phyloP scores from a whole-genome alignment of 2,113 vertebrate genomes.

The Pionites leucogaster region DNA sequence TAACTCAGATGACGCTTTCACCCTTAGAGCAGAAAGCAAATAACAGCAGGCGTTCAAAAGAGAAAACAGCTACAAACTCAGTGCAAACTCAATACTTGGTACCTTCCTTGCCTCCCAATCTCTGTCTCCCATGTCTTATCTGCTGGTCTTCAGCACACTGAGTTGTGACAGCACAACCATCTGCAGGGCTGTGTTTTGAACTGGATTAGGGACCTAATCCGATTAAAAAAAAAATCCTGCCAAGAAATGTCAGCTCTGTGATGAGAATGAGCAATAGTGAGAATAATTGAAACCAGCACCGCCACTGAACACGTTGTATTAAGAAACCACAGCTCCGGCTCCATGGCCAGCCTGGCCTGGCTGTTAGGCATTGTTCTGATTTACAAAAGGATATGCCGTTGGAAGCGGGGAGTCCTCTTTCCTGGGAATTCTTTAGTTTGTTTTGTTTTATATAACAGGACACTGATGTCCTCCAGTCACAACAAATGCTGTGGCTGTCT shows the following conservation, averaged over 20 bases:
- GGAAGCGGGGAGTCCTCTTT: not conserved
- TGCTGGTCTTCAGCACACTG: not conserved
- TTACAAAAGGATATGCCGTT: not conserved
- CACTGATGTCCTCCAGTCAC: not conserved
- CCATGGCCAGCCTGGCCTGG: not conserved
- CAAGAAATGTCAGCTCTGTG: not conserved
- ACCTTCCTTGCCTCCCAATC: not conserved
- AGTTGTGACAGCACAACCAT: not conserved
- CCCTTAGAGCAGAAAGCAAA: not conserved
- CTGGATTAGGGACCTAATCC: not conserved
- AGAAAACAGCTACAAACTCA: not conserved
- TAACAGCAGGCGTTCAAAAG: not conserved
- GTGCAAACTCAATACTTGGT: not conserved
- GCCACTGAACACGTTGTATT: not conserved
- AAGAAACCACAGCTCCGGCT: not conserved
- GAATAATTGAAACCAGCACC: conserved; percentile 9
- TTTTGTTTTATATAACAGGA: not conserved
- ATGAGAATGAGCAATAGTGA: not conserved
- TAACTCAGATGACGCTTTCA: not conserved
- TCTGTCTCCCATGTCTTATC: not conserved
- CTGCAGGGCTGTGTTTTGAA: not conserved
- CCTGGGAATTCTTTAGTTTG: not conserved
- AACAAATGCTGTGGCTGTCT: not conserved
- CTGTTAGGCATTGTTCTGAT: not conserved
- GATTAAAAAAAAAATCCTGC: not conserved